Conservation (phyloP, 2,888 invertebrate species). For the Cheilosia soror region DNA sequence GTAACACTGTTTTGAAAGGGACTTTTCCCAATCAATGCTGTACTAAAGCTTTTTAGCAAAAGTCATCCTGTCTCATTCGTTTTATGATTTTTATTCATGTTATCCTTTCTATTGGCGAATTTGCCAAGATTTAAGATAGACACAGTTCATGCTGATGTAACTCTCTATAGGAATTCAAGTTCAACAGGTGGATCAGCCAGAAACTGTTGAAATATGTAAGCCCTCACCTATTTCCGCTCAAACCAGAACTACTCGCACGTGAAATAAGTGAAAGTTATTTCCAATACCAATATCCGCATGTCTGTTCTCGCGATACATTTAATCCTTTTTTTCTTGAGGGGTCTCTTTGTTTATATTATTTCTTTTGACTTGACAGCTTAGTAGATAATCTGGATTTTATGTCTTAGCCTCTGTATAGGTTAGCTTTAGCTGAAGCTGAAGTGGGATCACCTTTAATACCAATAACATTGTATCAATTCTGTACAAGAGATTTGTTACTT, state of each 20-base stretch:
- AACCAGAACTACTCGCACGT: not conserved
- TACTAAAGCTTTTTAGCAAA: constrained; percentile 32
- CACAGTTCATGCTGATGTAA: constrained; percentile 33
- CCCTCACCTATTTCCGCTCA: not conserved
- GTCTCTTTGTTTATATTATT: constrained; percentile 38
- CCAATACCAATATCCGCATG: constrained; percentile 61
- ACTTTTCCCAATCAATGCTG: constrained; percentile 26
- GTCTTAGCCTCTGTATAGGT: constrained; percentile 25
- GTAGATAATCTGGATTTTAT: constrained; percentile 45
- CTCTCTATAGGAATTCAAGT: constrained; percentile 13
- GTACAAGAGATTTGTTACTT: no score
- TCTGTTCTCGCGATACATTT: constrained; percentile 42
- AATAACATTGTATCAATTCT: constrained; percentile 1
- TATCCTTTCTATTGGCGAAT: constrained; percentile 30
- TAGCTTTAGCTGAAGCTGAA: constrained; percentile 2
- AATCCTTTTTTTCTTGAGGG: constrained; percentile 30
- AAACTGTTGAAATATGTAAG: constrained; percentile 26
- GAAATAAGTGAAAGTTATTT: constrained; percentile 64
- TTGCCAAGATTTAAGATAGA: constrained; percentile 49
- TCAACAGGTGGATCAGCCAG: constrained; percentile 59
- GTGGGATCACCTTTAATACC: constrained; percentile 19
- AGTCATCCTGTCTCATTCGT: constrained; percentile 28
- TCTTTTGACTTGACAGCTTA: constrained; percentile 43
- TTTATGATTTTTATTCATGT: not conserved
- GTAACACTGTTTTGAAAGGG: constrained; percentile 16